Evolutionary conservation across 2,113 vertebrate genomes (phyloP), one percentile per base, ranked within the genome.

Genomic region (Lagopus leucura): DNA sequence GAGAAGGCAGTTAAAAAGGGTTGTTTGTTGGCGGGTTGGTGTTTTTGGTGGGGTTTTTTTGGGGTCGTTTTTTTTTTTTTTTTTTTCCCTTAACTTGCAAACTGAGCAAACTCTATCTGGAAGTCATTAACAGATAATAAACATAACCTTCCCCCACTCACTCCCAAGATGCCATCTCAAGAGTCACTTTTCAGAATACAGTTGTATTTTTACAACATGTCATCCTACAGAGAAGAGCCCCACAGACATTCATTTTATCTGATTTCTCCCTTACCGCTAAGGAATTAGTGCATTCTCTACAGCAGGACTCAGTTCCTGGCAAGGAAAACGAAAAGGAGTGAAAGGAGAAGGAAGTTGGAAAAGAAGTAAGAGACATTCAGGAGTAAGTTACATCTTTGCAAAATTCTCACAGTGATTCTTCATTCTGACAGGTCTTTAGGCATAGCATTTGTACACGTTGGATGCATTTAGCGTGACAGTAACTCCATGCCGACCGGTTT

Each of bases 71-170:
- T 9, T 24, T 38, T 16, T 25, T 70, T 70, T 66, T 65, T 70
- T 70, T 66, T 65, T 65, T 50, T 13, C 21, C 30, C 21, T 10
- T 10, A 13, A 80, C 86, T 93, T 81, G 24, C 79, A 94, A 89
- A 92, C 95, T 63, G 88, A 96, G 85, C 75, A 94, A 89, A 92
- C 87, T 91, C 77, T 69, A 93, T 97, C 96, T 97, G 95, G 96
- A 97, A 97, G 75, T 96, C 82, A 95, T 97, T 97, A 97, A 88
- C 94, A 96, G 95, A 96, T 97, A 95, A 97, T 97, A 97, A 97
- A 96, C 90, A 91, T 96, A 90, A 89, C 89, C 95, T 96, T 87
- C 91, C 95, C 92, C 89, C 88, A 74, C 87, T 92, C 79, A 80
- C 86, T 93, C 92, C 79, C 92, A 94, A 95, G 94, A 88, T 95